Percentiles rank a stretch among this genome's conserved stretches.
Evolutionary conservation across 2,888 invertebrate species (phyloP).

Genomic region (Imbricaverruca yamaguchii): DNA sequence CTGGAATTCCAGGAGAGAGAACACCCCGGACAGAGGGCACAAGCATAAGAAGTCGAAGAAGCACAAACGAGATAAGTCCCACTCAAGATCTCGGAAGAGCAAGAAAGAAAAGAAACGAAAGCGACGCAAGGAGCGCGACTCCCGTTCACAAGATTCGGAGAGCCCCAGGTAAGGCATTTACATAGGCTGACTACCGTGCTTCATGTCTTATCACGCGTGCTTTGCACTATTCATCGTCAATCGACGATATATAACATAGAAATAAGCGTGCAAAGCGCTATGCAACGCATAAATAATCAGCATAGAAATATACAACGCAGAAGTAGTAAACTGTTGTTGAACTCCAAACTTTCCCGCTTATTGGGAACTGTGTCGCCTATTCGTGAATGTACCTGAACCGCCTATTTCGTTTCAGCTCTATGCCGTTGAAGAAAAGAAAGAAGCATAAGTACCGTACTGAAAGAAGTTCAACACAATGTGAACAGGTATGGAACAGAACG

Average conservation of each 20-base stretch:
- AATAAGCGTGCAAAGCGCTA: too few species aligned
- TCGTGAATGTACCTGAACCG: too few species aligned
- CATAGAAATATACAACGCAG: too few species aligned
- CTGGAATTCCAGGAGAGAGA: neutral
- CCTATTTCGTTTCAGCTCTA: neutral
- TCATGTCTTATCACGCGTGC: too few species aligned
- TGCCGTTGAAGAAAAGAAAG: neutral
- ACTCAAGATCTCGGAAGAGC: neutral
- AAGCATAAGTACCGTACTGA: neutral
- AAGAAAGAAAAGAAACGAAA: neutral
- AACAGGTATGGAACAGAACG: neutral
- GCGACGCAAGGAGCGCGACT: neutral
- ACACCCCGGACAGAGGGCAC: neutral
- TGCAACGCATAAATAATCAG: too few species aligned
- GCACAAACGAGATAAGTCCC: neutral
- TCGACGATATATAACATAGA: too few species aligned
- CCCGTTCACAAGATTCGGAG: neutral
- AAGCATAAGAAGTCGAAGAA: conserved; percentile 7
- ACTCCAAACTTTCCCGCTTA: too few species aligned
- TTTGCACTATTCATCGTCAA: too few species aligned
- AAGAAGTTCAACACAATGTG: neutral
- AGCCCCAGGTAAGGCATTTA: neutral
- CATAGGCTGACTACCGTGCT: too few species aligned
- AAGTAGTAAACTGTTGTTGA: too few species aligned
- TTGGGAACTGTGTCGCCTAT: too few species aligned